Percentiles rank a stretch among this genome's conserved stretches.
Evolutionary conservation across 2,797 vertebrate species (phyloP).

Genomic region (Lutjanus campechanus): DNA sequence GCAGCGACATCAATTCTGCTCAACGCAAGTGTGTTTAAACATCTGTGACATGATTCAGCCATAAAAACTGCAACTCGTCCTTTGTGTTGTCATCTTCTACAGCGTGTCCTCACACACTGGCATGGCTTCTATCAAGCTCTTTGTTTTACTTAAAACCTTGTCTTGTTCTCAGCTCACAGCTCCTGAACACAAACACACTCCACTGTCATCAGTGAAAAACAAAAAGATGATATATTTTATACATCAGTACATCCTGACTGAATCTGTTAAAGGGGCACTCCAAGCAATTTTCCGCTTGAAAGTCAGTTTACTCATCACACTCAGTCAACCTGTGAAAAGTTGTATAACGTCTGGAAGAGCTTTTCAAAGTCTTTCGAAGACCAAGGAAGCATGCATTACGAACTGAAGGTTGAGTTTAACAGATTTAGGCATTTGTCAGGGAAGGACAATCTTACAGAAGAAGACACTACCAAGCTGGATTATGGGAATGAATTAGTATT

Average conservation of each 20-base stretch:
- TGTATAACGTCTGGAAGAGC: not conserved
- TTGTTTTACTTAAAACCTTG: not conserved
- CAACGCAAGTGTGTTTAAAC: conserved; percentile 53
- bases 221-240: not conserved
- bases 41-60: conserved; percentile 58
- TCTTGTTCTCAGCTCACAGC: not conserved
- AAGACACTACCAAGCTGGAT: not conserved
- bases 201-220: not conserved
- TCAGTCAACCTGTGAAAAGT: not conserved
- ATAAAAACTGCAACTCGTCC: conserved; percentile 35
- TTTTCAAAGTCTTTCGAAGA: not conserved
- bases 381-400: not conserved
- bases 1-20: conserved; percentile 48
- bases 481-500: not conserved
- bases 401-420: not conserved
- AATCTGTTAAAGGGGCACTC: not conserved
- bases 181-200: conserved; percentile 25
- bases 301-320: not conserved
- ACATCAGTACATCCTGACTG: not conserved
- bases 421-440: not conserved
- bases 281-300: not conserved
- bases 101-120: conserved; percentile 22
- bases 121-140: conserved; percentile 22
- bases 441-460: not conserved
- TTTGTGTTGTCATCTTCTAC: conserved; percentile 20